Percentiles rank a stretch among this genome's conserved stretches.
These are phyloP conservation scores for Tautogolabrus adspersus DNA, from an alignment of 2,113 vertebrate genomes.

Conservation along the genomic window DNA sequence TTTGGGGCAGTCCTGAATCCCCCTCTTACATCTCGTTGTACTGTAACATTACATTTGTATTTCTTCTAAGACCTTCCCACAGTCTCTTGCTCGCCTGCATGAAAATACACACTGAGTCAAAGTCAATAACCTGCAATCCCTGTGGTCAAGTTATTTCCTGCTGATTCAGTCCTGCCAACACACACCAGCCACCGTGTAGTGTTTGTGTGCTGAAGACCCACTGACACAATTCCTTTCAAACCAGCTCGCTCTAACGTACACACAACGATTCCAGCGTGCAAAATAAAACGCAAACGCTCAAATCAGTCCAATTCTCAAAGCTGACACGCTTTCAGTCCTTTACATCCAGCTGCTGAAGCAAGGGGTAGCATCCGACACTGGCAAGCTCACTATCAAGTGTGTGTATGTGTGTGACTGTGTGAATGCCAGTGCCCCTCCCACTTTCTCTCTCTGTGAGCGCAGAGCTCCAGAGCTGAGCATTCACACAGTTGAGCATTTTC, in stretches of 20 bases:
- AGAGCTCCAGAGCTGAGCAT: constrained; percentile 55
- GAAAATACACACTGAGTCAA: constrained; percentile 40
- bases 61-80: constrained; percentile 26
- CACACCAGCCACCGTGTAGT: constrained; percentile 21
- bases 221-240: constrained; percentile 56
- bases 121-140: constrained; percentile 43
- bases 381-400: constrained; percentile 55
- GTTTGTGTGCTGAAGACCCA: constrained; percentile 51
- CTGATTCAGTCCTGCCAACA: constrained; percentile 41
- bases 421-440: constrained; percentile 71
- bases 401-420: constrained; percentile 43
- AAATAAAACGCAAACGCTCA: constrained; percentile 18
- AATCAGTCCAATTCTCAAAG: constrained; percentile 18
- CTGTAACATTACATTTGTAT: constrained; percentile 36
- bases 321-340: constrained; percentile 46
- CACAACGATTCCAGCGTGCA: constrained; percentile 5
- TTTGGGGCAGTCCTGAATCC: constrained; percentile 36
- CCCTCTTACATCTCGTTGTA: constrained; percentile 49
- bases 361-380: constrained; percentile 63
- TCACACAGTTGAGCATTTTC: constrained; percentile 54
- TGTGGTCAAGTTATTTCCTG: constrained; percentile 37
- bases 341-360: constrained; percentile 64
- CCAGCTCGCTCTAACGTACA: constrained; percentile 16
- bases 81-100: constrained; percentile 25
- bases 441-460: constrained; percentile 54